These are phyloP conservation scores for Zoanthus gigantus DNA, from an alignment of 92 coral and sea anemone genomes.

Conservation along the genomic window DNA sequence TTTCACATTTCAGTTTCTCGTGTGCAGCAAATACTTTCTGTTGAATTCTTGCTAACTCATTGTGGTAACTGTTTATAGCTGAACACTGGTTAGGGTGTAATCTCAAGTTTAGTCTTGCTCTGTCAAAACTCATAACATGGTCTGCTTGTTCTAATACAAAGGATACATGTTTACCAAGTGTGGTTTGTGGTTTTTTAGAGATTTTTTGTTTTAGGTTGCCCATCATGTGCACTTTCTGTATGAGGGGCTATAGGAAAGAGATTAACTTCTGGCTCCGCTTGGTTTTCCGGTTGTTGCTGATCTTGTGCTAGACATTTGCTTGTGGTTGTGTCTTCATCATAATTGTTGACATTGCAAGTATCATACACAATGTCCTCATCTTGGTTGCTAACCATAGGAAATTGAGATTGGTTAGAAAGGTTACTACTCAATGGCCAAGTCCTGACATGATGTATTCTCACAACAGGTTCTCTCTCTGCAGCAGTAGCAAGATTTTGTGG, in stretches of 20 bases:
- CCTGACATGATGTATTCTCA: not conserved
- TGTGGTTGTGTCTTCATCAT: not conserved
- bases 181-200: not conserved
- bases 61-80: not conserved
- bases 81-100: not conserved
- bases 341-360: not conserved
- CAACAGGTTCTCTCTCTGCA: not conserved
- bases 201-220: slow-evolving; percentile 8
- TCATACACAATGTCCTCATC: slow-evolving; percentile 1
- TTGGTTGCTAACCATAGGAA: not conserved
- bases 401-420: slow-evolving; percentile 2
- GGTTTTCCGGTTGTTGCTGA: not conserved
- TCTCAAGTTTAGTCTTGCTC: slow-evolving; percentile 3
- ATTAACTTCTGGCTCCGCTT: not conserved
- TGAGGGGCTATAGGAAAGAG: not conserved
- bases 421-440: not conserved
- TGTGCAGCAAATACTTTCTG: slow-evolving; percentile 19
- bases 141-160: slow-evolving; percentile 14
- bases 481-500: not conserved
- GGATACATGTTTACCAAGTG: slow-evolving; percentile 32
- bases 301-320: not conserved
- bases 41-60: not conserved
- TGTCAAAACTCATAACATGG: slow-evolving; percentile 10
- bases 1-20: not conserved
- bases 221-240: not conserved